Base-by-base conservation (phyloP, 2,113 vertebrate species). In the Alouatta palliata region DNA sequence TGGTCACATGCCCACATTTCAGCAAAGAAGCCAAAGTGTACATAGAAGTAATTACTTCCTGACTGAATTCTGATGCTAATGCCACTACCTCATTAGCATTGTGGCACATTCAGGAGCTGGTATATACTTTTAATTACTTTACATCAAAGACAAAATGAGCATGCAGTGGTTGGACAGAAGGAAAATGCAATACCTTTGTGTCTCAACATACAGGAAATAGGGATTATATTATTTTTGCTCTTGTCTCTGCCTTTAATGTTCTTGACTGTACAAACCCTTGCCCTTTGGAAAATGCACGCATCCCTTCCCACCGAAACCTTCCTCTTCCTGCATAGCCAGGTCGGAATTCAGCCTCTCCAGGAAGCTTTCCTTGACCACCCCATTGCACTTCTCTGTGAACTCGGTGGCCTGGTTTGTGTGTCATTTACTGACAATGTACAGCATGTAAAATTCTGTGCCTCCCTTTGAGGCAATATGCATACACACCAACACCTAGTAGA, bases 41-140 rank as follows among this genome's bases (percentile, higher is more conserved):
- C 94, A 93, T 68, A 95, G 91, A 96, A 97, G 77, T 90, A 95
- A 96, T 94, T 92, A 79, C 58, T 91, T n/a, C 25, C 61, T 2
- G 90, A 87, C 87, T 96, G 87, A 92, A 89, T 95, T 90, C 35
- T 58, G 90, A 87, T 84, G 95, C 88, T 47, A n/a, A 97, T 66
- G 84, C 80, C 23, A 0, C 0, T 56, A 71, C 89, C 96, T 98
- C 96, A 96, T 95, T 94, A 97, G 56, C 85, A 93, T 4, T 73
- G 96, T 97, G 96, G 47, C 96, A 97, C 96, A 9, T 20, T 88
- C 8, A 58, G 35, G 45, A 91, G 58, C 0, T 8, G 17, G 76
- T 45, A 75, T 83, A 13, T 61, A 43, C 64, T 90, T 93, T 75
- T 89, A 75, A 84, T 92, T 76, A 17, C 94, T 97, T 93, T 7